Evolutionary conservation across 2,113 vertebrate species (phyloP), one percentile per base, ranked within the genome.

Genomic region (Pagrus major): DNA sequence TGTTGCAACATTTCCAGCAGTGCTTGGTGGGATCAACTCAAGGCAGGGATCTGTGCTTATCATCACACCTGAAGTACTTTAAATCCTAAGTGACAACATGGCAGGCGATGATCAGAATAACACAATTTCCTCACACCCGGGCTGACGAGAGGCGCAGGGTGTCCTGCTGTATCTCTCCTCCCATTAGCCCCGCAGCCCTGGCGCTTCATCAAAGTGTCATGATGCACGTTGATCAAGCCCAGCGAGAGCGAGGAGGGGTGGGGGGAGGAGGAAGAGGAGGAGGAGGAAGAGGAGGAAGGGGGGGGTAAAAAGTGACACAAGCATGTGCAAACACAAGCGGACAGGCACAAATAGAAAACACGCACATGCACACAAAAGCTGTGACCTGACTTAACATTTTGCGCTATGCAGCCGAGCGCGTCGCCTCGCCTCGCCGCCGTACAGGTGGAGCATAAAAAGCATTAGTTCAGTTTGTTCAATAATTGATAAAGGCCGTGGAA

Each of bases 131-230:
- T 67, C 42, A 29, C 55, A 68, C 58, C 46, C 27, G 6, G 75
- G 60, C 76, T 81, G 83, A 88, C 80, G 64, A 11, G 67, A 81
- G 69, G 75, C 67, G 8, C 68, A 64, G 80, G 60, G 56, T 27
- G 51, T 61, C 55, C 79, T 85, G 84, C 73, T 76, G 74, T 60
- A 67, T 80, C 78, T 72, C 74, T 39, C 41, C 52, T 16, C 21
- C 31, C 64, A 80, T 85, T 84, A 74, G 83, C 83, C 85, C 76
- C 71, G 61, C 71, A 56, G 88, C 80, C 66, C 67, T 76, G 63
- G 60, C 35, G 60, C 83, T 87, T 77, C 84, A 87, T 89, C 89
- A 91, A 90, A 88, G 86, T 93, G 88, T 87, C 87, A 89, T 61
- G 75, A 87, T 85, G 81, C 78, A 70, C 81, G 64, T 76, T 83